phyloP scores from a whole-genome alignment of 1,140 invertebrate species.

The Zaprionus inermis region DNA sequence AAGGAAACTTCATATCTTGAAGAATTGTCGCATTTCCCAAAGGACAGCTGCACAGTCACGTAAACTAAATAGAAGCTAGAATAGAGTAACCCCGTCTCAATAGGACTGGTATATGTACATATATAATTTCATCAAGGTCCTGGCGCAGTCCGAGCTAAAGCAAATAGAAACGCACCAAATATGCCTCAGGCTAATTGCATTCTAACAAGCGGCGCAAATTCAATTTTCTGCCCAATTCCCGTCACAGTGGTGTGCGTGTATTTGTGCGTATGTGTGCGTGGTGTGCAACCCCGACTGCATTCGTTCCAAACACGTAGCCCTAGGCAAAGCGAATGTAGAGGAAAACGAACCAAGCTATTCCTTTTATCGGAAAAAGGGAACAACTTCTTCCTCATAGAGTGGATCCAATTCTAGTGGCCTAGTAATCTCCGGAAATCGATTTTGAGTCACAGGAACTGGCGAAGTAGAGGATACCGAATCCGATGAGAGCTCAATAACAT shows the following conservation, averaged over 20 bases:
- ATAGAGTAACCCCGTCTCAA: constrained; percentile 13
- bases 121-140: constrained; percentile 66
- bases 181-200: constrained; percentile 78
- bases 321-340: constrained; percentile 14
- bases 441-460: constrained; percentile 17
- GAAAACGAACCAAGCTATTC: not conserved
- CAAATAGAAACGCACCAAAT: constrained; percentile 55
- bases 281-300: constrained; percentile 62
- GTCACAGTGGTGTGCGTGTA: constrained; percentile 11
- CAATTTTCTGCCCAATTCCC: constrained; percentile 60
- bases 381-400: constrained; percentile 71
- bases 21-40: constrained; percentile 21
- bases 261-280: constrained; percentile 9
- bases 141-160: constrained; percentile 43
- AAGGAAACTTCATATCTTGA: constrained; percentile 19
- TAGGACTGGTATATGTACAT: constrained; percentile 45
- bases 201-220: constrained; percentile 80
- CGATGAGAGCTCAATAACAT: constrained; percentile 70
- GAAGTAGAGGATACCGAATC: constrained; percentile 55
- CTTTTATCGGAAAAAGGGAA: constrained; percentile 49
- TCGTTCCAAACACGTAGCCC: constrained; percentile 71
- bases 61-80: constrained; percentile 44
- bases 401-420: constrained; percentile 56
- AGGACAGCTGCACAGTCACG: constrained; percentile 3
- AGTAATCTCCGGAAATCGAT: constrained; percentile 24